These are phyloP conservation scores for Euclidia mi DNA, from an alignment of 2,888 invertebrate genomes.

Conservation along the genomic window DNA sequence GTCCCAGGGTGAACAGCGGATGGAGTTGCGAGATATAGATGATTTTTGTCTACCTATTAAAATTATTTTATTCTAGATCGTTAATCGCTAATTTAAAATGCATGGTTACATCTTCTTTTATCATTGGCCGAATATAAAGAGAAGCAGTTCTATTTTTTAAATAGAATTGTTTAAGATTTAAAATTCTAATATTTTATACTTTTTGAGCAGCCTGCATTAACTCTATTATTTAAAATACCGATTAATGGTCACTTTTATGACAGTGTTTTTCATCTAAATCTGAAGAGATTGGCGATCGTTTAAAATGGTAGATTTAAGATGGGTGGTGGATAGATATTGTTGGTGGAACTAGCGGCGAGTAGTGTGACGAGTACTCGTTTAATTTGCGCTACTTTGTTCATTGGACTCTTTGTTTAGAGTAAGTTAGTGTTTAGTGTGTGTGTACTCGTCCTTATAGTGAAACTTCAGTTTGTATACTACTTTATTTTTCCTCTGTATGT, in stretches of 20 bases:
- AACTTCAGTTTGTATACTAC: conserved; percentile 34
- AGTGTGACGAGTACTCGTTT: conserved; percentile 85
- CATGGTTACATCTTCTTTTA: too few species aligned
- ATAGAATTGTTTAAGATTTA: too few species aligned
- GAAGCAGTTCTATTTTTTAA: too few species aligned
- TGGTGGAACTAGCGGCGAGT: conserved; percentile 70
- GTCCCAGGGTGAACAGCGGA: conserved; percentile 45
- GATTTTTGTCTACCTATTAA: conserved; percentile 51
- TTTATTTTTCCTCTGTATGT: conserved; percentile 10
- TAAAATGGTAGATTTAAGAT: conserved; percentile 50
- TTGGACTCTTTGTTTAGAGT: conserved; percentile 76
- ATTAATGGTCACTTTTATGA: neutral
- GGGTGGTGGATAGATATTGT: conserved; percentile 38
- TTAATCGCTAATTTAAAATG: neutral
- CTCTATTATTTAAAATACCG: conserved; percentile 1
- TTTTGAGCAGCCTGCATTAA: too few species aligned
- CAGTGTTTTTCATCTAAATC: neutral
- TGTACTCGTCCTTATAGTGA: conserved; percentile 76
- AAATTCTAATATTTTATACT: too few species aligned
- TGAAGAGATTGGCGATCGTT: conserved; percentile 15
- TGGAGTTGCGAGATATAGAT: conserved; percentile 23
- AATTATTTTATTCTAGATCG: conserved; percentile 21
- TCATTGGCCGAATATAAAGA: too few species aligned
- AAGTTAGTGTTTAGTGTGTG: conserved; percentile 72
- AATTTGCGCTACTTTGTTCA: conserved; percentile 81